Base-by-base conservation (phyloP, 2,113 vertebrate species). In the Tamias sibiricus region DNA sequence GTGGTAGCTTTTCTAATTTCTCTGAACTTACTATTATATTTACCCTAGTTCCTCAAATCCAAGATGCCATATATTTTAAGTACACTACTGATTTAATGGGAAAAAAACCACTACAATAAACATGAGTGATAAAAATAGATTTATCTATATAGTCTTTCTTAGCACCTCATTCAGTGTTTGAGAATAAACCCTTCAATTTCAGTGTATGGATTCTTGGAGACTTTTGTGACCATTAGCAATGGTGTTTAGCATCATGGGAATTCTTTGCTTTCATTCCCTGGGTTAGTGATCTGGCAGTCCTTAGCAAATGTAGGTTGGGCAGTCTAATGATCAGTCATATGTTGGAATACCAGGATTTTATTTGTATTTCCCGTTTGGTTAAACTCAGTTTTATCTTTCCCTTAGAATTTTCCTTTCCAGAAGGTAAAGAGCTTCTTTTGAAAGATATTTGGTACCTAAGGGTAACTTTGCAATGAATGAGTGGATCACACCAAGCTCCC, bases 41-140 rank as follows among this genome's bases (percentile, higher is more conserved):
- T 96, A 96, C 49, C 19, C 47, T 64, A 89, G 28, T 82, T 95
- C 71, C 24, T 97, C 79, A 84, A 20, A 75, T 94, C 44, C 32
- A 86, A 93, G 19, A 52, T 57, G 77, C 19, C 26, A 54, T 57
- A 7, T 77, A 84, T 59, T 94, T 94, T 95, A 94, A 71, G 37
- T 66, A 83, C 1, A 74, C 32, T 79, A 24, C 32, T 88, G n/a
- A 52, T 54, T 85, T 93, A 75, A 89, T 59, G 83, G 12, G 17
- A 19, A 22, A 75, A 75, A 77, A 76, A 28, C 32, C 14, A 66
- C 32, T 59, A 82, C 30, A 47, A n/a, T 93, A 93, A 94, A 90
- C 82, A 42, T 49, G 32, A 89, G 52, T 32, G 72, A 52, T 57
- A 52, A 87, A 88, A 77, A 30, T 82, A 71, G 59, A 49, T 49